Evolutionary conservation across 2,113 vertebrate species (phyloP).

Genomic region (Trachemys scripta): DNA sequence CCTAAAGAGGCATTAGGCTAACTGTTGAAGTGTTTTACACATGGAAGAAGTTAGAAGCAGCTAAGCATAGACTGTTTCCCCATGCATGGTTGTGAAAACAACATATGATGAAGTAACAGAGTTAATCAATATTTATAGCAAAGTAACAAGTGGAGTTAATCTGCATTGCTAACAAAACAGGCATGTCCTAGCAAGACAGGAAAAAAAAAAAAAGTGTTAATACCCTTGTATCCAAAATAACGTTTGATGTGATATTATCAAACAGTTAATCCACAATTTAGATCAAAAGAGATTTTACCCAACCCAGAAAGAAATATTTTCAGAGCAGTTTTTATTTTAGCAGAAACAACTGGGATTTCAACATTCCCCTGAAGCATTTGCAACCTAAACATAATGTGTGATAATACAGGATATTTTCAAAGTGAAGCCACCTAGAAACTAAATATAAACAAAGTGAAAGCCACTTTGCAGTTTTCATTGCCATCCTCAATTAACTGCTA

Average conservation of each 20-base stretch:
- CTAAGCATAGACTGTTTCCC: neutral
- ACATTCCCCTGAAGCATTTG: neutral
- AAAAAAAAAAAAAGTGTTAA: neutral
- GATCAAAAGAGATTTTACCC: slow-evolving; percentile 47
- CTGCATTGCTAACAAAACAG: slow-evolving; percentile 30
- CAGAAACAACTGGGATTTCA: neutral
- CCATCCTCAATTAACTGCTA: neutral
- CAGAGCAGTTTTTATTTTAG: neutral
- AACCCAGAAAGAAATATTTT: slow-evolving; percentile 34
- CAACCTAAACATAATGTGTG: neutral
- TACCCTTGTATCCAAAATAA: slow-evolving; percentile 58
- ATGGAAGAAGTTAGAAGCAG: neutral
- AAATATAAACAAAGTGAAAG: neutral
- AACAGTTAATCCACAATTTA: slow-evolving; percentile 55
- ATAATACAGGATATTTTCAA: neutral
- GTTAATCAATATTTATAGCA: slow-evolving; percentile 7
- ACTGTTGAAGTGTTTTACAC: neutral
- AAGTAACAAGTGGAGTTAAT: slow-evolving; percentile 1
- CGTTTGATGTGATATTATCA: slow-evolving; percentile 22
- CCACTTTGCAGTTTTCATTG: neutral
- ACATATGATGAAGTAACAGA: slow-evolving; percentile 25
- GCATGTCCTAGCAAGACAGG: neutral
- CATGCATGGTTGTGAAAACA: neutral
- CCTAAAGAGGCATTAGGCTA: neutral
- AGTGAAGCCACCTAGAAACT: neutral